Evolutionary conservation across 2,113 vertebrate genomes (phyloP).

Genomic region (Pyxicephalus adspersus): DNA sequence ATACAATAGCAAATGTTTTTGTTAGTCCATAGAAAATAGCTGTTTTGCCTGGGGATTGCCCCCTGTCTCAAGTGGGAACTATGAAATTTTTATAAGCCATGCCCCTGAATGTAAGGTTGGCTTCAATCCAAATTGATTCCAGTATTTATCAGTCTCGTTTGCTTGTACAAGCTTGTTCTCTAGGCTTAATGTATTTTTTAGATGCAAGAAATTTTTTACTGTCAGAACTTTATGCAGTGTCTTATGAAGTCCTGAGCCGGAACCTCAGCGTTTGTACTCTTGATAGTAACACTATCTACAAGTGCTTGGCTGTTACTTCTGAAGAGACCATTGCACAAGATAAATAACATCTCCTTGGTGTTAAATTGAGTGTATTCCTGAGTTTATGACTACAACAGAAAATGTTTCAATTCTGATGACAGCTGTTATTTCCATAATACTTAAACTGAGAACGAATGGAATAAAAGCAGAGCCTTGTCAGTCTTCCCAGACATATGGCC

Average conservation of each 20-base stretch:
- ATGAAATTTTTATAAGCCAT: no score
- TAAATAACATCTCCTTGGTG: background rate
- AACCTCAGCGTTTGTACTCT: background rate
- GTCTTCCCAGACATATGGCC: background rate
- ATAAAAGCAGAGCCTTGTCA: conserved; percentile 29
- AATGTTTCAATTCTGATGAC: background rate
- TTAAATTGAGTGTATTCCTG: background rate
- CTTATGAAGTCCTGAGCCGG: background rate
- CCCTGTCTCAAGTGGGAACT: no score
- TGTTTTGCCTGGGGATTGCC: no score
- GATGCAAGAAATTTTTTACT: background rate
- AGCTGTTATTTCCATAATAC: conserved; percentile 40
- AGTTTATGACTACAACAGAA: conserved; percentile 11
- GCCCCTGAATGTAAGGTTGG: no score
- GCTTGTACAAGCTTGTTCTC: no score
- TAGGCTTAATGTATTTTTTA: no score
- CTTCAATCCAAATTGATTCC: no score
- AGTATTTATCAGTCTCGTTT: no score
- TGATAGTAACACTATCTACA: conserved; percentile 12
- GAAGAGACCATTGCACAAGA: background rate
- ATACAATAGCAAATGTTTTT: no score
- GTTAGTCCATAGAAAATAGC: no score
- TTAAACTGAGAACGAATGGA: conserved; percentile 9
- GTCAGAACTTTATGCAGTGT: background rate
- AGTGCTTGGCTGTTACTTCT: background rate